Evolutionary conservation across 2,888 invertebrate genomes (phyloP), one percentile per base, ranked within the genome.

Genomic region (Pharmacophagus antenor): DNA sequence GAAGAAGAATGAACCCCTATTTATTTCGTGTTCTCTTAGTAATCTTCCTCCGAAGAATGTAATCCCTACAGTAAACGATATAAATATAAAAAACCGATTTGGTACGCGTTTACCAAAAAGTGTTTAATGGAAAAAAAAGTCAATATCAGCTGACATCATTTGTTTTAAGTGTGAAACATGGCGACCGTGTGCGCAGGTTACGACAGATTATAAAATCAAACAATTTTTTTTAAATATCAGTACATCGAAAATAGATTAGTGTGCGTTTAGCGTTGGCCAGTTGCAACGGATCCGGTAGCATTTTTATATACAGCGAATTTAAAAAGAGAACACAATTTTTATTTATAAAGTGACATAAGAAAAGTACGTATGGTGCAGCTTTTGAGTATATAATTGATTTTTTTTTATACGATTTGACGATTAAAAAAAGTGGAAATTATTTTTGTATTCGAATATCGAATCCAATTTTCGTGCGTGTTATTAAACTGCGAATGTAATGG

Each of bases 201-300:
- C 54, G 44, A 27, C 20, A n/a, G 20, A 31, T 55, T 21, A 54
- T 25, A 23, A 52, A 56, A 41, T 48, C 12, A 48, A 48, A 48
- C 23, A 23, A 18, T 56, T 56, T 56, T 56, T 56, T 56, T 37
- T 21, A 37, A 56, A 56, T 48, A 56, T 37, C 48, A 56, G n/a
- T 21, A 56, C 56, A 56, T 48, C 56, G 20, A 37, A 56, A 56
- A 56, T 56, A 56, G 56, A 48, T 48, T 48, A 56, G 56, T 56
- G 12, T 37, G 48, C 41, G 48, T 48, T 37, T 18, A 41, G 47
- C 48, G 17, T 22, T 47, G 56, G 15, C 4, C 21, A 22, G 56
- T 47, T 37, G 27, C 48, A 37, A 48, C 48, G 56, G 22, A 56
- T 37, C 20, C 21, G 20, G 37, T 20, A 4, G 15, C 10, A 10